Evolutionary conservation across 2,888 invertebrate genomes (phyloP), one percentile per base, ranked within the genome.

Genomic region (Torymus aiolomorphi): DNA sequence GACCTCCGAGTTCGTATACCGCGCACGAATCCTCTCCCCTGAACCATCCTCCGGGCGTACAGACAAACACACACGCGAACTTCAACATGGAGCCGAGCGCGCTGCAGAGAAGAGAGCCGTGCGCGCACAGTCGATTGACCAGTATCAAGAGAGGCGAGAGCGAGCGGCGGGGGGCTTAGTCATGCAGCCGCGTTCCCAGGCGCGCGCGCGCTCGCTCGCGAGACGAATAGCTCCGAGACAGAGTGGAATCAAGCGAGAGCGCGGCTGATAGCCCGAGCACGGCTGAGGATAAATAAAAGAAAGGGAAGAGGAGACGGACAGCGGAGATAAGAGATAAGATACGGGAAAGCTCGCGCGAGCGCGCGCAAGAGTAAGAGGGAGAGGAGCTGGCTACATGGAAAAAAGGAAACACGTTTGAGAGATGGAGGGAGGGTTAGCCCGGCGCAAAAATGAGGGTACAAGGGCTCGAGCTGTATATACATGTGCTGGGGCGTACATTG

Each of bases 131-230:
- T 79, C 84, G 83, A 81, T 80, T 81, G 83, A 80, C 82, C 82
- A 82, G 82, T 76, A 77, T 78, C 74, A 82, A 74, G 77, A 80
- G 82, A 24, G 74, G 69, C 51, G 54, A 61, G 49, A 42, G 16
- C 51, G 24, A n/a, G 31, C 54, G 13, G 31, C 31, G 61, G 69
- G 52, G 76, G 82, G 82, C 84, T 83, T 83, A 84, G 84, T 84
- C 83, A 85, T 82, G 83, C 81, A 80, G 78, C 80, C 78, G 76
- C 84, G 84, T 85, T 86, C 85, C 85, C 86, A 85, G 86, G 85
- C 84, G 82, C 76, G 82, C 82, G 80, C 82, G 70, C 72, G 69
- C 75, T 80, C 77, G 51, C 72, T 51, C 49, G 54, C 70, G 75
- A 79, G 67, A 71, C 72, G 76, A 76, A 74, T 78, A 79, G 73